These are phyloP conservation scores for Pampus argenteus DNA, from an alignment of 2,797 vertebrate genomes.

Conservation along the genomic window DNA sequence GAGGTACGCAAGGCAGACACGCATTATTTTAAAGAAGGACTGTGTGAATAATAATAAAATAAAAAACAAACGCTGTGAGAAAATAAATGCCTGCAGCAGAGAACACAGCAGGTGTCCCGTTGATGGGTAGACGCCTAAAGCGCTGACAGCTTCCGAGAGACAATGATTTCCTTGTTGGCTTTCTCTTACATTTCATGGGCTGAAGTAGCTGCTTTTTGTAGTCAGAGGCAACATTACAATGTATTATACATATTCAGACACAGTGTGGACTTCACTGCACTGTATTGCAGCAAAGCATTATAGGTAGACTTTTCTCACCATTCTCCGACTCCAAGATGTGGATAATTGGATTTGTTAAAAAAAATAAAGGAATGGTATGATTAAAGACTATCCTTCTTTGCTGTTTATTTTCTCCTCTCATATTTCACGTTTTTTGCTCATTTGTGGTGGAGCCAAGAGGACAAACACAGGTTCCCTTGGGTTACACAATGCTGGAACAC, in stretches of 20 bases:
- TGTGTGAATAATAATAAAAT: slow-evolving; percentile 20
- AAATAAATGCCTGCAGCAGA: slow-evolving; percentile 66
- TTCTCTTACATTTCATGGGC: slow-evolving; percentile 62
- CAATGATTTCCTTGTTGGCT: slow-evolving; percentile 70
- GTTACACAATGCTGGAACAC: slow-evolving; percentile 44
- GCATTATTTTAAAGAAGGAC: slow-evolving; percentile 47
- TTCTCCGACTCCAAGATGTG: slow-evolving; percentile 32
- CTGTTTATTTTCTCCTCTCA: slow-evolving; percentile 53
- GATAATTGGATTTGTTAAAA: slow-evolving; percentile 65
- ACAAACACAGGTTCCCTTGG: slow-evolving; percentile 60
- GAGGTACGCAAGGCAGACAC: slow-evolving; percentile 44
- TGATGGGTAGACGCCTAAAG: slow-evolving; percentile 70
- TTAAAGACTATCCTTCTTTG: slow-evolving; percentile 54
- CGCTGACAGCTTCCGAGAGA: slow-evolving; percentile 72
- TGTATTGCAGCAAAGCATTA: slow-evolving; percentile 7
- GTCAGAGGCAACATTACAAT: slow-evolving; percentile 43
- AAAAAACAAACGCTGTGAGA: slow-evolving; percentile 22
- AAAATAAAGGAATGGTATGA: slow-evolving; percentile 55
- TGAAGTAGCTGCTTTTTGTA: slow-evolving; percentile 58
- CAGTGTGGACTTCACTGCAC: slow-evolving; percentile 16
- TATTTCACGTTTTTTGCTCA: slow-evolving; percentile 58
- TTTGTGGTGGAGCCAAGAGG: slow-evolving; percentile 65
- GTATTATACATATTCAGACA: slow-evolving; percentile 41
- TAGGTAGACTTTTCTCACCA: not conserved
- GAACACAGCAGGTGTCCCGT: slow-evolving; percentile 58